phyloP scores from a whole-genome alignment of 2,113 vertebrate genomes.

The Stigmatopora nigra region DNA sequence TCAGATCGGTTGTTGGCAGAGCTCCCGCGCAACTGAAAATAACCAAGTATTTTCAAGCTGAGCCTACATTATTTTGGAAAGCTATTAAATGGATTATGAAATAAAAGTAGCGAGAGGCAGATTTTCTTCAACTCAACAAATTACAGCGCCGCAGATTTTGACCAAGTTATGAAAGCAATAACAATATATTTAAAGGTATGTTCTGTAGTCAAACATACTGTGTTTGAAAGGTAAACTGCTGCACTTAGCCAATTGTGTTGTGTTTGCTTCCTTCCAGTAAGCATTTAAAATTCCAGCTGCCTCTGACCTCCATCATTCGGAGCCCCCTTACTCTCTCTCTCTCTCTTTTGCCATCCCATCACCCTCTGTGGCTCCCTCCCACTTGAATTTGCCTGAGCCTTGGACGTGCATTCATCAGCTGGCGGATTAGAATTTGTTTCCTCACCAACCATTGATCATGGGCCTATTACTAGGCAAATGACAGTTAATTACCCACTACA shows the following conservation, averaged over 20 bases:
- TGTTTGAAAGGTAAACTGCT: background rate
- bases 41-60: no score
- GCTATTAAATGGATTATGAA: no score
- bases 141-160: no score
- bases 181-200: no score
- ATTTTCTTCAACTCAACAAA: no score
- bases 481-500: slow-evolving; percentile 99
- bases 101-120: no score
- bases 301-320: slow-evolving; percentile 2
- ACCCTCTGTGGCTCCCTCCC: no score
- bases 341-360: no score
- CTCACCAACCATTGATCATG: slow-evolving; percentile 99
- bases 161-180: no score
- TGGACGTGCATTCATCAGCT: slow-evolving; percentile 95
- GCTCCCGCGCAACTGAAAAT: no score
- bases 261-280: slow-evolving; percentile 49
- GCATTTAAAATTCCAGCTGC: slow-evolving; percentile 78
- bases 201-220: background rate
- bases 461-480: slow-evolving; percentile 99
- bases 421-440: slow-evolving; percentile 99
- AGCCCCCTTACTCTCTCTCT: background rate
- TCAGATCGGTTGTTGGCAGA: no score
- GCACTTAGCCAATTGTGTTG: background rate
- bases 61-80: no score
- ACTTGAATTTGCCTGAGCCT: slow-evolving; percentile 83